Base-by-base conservation (phyloP, 2,113 vertebrate genomes). In the Chaetura pelagica region DNA sequence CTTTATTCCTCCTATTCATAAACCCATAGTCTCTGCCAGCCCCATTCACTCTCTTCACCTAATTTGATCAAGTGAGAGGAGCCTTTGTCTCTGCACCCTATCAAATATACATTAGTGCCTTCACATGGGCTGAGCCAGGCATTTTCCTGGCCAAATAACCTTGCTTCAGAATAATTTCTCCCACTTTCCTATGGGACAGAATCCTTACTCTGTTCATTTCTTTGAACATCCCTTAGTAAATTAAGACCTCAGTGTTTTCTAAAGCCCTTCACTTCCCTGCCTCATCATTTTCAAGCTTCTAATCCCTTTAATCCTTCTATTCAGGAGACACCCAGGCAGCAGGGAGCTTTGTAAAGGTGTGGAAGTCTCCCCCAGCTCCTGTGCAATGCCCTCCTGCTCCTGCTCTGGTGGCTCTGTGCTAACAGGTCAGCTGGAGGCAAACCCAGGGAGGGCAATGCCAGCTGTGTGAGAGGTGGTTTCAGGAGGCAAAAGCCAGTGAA, bases 251-350 rank as follows among this genome's bases (percentile, higher is more conserved):
- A 42, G 63, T 91, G 8, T 85, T 96, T 91, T 82, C 67, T 89
- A 73, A 96, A 96, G 75, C 76, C 73, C 27, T 90, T 94, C 83
- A n/a, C 72, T 91, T 94, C 67, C 32, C 78, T 90, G 80, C 48
- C 49, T 94, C 64, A 32, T 91, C 63, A 40, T 87, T 73, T 73
- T 17, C 94, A 94, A 95, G 91, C 90, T 72, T 85, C 94, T 96
- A 95, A 97, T 96, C 89, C 94, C 79, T 84, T 95, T 96, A 95
- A 95, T 97, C 94, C 96, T 75, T 69, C 89, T 62, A 77, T 63
- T 79, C 68, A 77, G 93, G 75, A 80, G 78, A 55, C 2, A 0
- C 38, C 67, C 78, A 85, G 81, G 91, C 94, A 85, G 84, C 84
- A 67, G 93, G 93, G 57, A 88, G 72, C 91, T 95, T 87, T 93